Base-by-base conservation (phyloP, 1,140 invertebrate species). In the Brachionus rubens region DNA sequence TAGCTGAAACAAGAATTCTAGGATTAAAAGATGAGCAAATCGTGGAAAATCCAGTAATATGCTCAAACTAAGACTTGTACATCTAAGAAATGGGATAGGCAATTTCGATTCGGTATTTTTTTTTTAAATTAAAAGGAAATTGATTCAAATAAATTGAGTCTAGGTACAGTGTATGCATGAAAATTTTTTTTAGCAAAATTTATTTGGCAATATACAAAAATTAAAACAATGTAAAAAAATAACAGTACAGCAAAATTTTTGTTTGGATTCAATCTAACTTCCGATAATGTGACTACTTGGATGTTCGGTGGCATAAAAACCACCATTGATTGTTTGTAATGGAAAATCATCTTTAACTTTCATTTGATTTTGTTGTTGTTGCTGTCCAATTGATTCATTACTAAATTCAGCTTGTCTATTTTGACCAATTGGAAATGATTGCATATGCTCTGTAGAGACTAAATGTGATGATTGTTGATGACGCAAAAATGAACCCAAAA, bases 131-230 rank as follows among this genome's bases (percentile, higher is more conserved):
- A n/a, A n/a, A n/a, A n/a, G n/a, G n/a, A n/a, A n/a, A n/a, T n/a
- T n/a, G n/a, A n/a, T n/a, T n/a, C n/a, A n/a, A n/a, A n/a, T n/a
- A n/a, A n/a, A n/a, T n/a, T n/a, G n/a, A n/a, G n/a, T n/a, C n/a
- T n/a, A n/a, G n/a, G n/a, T n/a, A n/a, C n/a, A n/a, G n/a, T n/a
- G n/a, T n/a, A n/a, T n/a, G n/a, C n/a, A n/a, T n/a, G n/a, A n/a
- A n/a, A n/a, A n/a, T n/a, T n/a, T 36, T 59, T 59, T 59, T 59
- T 59, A 59, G 36, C 54, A 59, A 59, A 59, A 59, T 59, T 59
- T 59, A 59, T 59, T 59, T 33, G 54, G 52, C n/a, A 59, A 59
- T 59, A 59, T 59, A 59, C 54, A 59, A 59, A 59, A 59, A 59
- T 59, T 59, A 59, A 59, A 59, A 59, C 54, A 59, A 59, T 59